Base-by-base conservation (phyloP, 2,888 invertebrate genomes). In the Phyllotreta striolata region DNA sequence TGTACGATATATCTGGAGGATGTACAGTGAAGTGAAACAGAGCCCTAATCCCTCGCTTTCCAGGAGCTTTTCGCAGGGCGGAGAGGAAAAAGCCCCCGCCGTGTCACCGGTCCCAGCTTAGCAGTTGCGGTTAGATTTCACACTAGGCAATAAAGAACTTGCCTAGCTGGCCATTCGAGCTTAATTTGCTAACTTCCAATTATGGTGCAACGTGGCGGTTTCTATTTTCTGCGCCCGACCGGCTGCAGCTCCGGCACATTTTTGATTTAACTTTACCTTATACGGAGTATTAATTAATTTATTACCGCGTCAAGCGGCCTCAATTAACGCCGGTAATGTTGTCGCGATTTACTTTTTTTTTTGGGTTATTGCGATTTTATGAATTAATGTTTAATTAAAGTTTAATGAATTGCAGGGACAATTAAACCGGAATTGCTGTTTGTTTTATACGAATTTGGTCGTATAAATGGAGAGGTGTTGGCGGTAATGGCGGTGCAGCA, bases 141-240 rank as follows among this genome's bases (percentile, higher is more conserved):
- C 77, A 76, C 64, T 76, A 72, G 73, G 76, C 76, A 76, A 76
- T 76, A 77, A 77, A 77, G 77, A 77, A 77, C 74, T 72, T 73
- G 75, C 73, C 76, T 72, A 73, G 75, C 72, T 74, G 73, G 76
- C 71, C 74, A 72, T 75, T 76, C 69, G 67, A 68, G 76, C 76
- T 76, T 76, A 77, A 73, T 74, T 74, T 67, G 72, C 74, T 77
- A 77, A 78, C 77, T 77, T 75, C 77, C 75, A 78, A 78, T 78
- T 78, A 78, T 77, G 74, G 77, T 76, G 76, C 71, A 68, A 70
- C 70, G 69, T 64, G 64, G 70, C 12, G 59, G 59, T 59, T 49
- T 62, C 64, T 69, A 68, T 69, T 67, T 70, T 62, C 58, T 64
- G 69, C 64, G 47, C 56, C 55, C 49, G 56, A 44, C 40, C 46